Percentiles rank a stretch among this genome's conserved stretches.
phyloP scores from a whole-genome alignment of 2,113 vertebrate genomes.

The Bucco capensis region DNA sequence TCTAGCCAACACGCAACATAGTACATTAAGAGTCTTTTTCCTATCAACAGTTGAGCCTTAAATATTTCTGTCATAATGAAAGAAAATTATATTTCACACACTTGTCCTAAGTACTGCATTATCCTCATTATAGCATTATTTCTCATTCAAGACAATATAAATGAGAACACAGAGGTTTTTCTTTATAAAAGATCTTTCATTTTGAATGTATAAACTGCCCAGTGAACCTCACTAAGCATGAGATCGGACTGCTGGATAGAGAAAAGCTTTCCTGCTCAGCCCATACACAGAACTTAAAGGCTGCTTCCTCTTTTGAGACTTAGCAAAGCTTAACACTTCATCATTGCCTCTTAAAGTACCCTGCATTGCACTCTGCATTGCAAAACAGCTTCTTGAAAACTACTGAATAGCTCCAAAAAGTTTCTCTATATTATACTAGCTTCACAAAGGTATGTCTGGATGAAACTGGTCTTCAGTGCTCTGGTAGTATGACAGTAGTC shows the following conservation, averaged over 20 bases:
- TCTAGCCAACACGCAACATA: neutral
- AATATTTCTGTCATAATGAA: neutral
- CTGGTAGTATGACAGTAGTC: neutral
- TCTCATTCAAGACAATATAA: neutral
- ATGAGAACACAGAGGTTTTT: neutral
- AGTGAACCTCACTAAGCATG: neutral
- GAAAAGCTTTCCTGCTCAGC: neutral
- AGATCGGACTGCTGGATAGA: neutral
- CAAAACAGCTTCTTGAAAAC: neutral
- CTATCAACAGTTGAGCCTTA: neutral
- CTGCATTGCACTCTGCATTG: neutral
- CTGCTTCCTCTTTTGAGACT: neutral
- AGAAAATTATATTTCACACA: neutral
- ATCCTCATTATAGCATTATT: neutral
- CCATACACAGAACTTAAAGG: neutral
- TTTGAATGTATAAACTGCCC: neutral
- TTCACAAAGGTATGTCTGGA: neutral
- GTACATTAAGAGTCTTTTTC: neutral
- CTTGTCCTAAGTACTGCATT: neutral
- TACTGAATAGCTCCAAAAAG: neutral
- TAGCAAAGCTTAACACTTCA: neutral
- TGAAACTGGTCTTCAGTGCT: neutral
- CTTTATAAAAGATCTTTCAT: neutral
- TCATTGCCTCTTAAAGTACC: neutral
- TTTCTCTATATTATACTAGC: neutral